Evolutionary conservation across 2,113 vertebrate species (phyloP), one percentile per base, ranked within the genome.

Genomic region (Tragelaphus imberbis): DNA sequence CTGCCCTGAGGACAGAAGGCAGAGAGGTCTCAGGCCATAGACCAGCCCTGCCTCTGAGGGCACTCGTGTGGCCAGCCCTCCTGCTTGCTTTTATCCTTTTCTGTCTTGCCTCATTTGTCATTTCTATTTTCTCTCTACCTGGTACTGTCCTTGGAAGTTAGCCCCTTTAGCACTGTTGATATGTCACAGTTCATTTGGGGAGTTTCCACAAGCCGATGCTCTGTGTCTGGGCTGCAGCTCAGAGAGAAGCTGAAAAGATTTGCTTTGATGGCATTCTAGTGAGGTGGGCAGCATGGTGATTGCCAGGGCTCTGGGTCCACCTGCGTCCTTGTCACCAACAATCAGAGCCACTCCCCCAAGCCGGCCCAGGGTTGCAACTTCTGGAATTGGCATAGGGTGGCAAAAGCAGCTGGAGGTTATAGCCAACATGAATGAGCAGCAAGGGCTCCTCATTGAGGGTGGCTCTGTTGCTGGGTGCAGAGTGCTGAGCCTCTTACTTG

Each of bases 301-400:
- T 14, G 19, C 51, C 4, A 16, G 23, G 51, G 6, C 3, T 82
- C 33, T 0, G 0, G n/a, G 14, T 23, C 40, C 19, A 53, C 61
- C 53, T 58, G 21, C 2, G 0, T 23, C n/a, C 47, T 33, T 13
- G 30, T 75, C 59, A 82, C n/a, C 84, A n/a, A n/a, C 3, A 27
- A 19, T n/a, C 59, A 53, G 33, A 71, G 33, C 40, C 13, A 88
- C 49, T 84, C 27, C 56, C n/a, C 49, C 4, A 2, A 33, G 14
- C 33, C 51, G 40, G 27, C 6, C 14, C 5, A 3, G 11, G 49
- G 30, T 80, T 65, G 21, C 13, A 19, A 21, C 40, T 80, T 80
- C 51, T 51, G 49, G 6, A 77, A 51, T 12, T 23, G 55, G 15
- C 30, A 11, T 47, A 28, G 27, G 30, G 12, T 23, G 23, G n/a